Percentiles rank a stretch among this genome's conserved stretches.
Conservation (phyloP, 2,888 invertebrate genomes). For the Toxonevra muliebris region DNA sequence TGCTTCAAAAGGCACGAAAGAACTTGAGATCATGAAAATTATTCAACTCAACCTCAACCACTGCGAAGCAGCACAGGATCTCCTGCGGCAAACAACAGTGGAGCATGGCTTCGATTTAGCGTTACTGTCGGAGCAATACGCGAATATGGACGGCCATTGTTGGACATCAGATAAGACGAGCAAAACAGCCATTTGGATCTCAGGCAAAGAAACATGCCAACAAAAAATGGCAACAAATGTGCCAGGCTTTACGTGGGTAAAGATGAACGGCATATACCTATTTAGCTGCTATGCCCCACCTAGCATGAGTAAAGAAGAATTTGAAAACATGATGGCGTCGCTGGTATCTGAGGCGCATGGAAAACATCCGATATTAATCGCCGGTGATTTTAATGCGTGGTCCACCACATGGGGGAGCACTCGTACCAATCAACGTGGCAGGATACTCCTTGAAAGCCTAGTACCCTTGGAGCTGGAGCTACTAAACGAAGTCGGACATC, state of each 20-base stretch:
- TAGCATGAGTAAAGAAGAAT: too few species aligned
- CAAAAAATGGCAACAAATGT: neutral
- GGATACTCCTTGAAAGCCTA: neutral
- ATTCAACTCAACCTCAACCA: too few species aligned
- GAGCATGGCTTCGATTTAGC: neutral
- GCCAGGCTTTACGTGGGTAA: neutral
- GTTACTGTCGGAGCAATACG: neutral
- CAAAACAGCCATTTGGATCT: neutral
- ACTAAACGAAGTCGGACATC: neutral
- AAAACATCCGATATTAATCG: too few species aligned
- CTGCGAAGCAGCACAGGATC: neutral
- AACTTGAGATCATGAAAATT: too few species aligned
- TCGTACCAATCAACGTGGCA: neutral
- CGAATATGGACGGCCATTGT: neutral
- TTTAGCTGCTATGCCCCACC: neutral
- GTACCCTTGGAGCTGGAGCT: neutral
- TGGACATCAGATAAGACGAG: neutral
- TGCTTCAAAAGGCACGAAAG: neutral
- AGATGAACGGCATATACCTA: neutral
- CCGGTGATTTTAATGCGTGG: slow-evolving; percentile 3
- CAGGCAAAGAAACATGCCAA: neutral
- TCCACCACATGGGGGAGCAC: neutral
- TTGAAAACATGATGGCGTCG: too few species aligned
- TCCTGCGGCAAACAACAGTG: neutral
- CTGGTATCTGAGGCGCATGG: too few species aligned